Percentiles rank a stretch among this genome's conserved stretches.
Evolutionary conservation across 2,113 vertebrate species (phyloP).

Genomic region (Perca flavescens): DNA sequence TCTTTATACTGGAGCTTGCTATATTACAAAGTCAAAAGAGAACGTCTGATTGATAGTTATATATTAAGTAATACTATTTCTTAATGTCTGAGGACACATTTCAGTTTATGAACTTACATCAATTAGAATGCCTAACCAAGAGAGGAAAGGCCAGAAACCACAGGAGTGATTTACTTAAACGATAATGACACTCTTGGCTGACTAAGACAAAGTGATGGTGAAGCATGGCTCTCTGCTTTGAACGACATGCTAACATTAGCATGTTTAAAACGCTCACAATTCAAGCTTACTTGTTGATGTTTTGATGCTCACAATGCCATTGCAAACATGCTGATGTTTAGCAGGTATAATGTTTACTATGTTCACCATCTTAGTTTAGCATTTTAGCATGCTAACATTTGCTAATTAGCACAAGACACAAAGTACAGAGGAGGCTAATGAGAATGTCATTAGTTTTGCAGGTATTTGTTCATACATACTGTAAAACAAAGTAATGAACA

Average conservation of each 20-base stretch:
- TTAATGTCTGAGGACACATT: constrained; percentile 32
- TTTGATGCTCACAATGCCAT: too few species aligned
- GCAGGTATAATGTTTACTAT: background rate
- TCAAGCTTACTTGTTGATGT: too few species aligned
- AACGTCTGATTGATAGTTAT: constrained; percentile 23
- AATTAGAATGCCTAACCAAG: constrained; percentile 36
- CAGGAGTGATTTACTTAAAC: constrained; percentile 39
- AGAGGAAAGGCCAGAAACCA: constrained; percentile 40
- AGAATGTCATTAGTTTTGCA: background rate
- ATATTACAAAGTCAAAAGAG: constrained; percentile 34
- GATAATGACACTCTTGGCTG: constrained; percentile 54
- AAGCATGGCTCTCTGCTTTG: background rate
- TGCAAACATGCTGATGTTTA: background rate
- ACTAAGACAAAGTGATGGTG: constrained; percentile 39
- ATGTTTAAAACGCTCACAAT: background rate
- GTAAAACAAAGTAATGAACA: background rate
- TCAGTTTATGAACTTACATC: constrained; percentile 41
- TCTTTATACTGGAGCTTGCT: background rate
- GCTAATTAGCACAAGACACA: background rate
- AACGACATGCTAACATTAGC: background rate
- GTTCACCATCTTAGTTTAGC: background rate
- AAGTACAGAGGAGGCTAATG: background rate
- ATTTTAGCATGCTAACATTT: background rate
- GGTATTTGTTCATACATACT: background rate
- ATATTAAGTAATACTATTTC: constrained; percentile 8